phyloP scores from a whole-genome alignment of 23 tunicate species.

The Diplosoma virens region DNA sequence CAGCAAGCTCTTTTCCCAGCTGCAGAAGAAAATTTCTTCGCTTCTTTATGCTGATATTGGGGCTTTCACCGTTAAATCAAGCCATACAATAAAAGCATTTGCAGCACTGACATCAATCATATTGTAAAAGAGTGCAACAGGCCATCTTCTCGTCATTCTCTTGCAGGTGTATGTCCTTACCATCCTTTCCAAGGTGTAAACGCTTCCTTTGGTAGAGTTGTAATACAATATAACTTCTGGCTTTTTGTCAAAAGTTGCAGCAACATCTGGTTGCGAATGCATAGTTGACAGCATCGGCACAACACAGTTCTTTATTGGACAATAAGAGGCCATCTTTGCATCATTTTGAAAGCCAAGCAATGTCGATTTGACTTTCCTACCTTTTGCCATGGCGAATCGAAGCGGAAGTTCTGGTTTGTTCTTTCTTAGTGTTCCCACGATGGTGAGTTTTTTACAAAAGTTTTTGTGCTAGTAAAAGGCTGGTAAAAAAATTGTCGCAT shows the following conservation, averaged over 20 bases:
- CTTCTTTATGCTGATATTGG: not conserved
- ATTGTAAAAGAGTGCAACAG: slow-evolving; percentile 22
- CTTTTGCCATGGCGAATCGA: slow-evolving; percentile 6
- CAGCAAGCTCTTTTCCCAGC: slow-evolving; percentile 40
- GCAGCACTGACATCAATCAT: slow-evolving; percentile 25
- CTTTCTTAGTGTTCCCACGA: not conserved
- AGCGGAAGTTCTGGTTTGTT: slow-evolving; percentile 34
- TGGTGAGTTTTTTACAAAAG: slow-evolving; percentile 6
- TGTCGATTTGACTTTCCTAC: not conserved
- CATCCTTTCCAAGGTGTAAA: slow-evolving; percentile 17
- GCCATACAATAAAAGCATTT: slow-evolving; percentile 19
- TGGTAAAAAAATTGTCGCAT: slow-evolving; percentile 29
- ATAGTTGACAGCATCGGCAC: slow-evolving; percentile 13
- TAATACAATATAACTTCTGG: slow-evolving; percentile 30
- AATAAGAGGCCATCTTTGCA: slow-evolving; percentile 8
- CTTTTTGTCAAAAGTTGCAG: slow-evolving; percentile 2
- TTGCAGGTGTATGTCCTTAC: slow-evolving; percentile 35
- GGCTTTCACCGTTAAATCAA: too few species aligned
- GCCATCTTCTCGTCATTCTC: slow-evolving; percentile 30
- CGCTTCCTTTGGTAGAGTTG: slow-evolving; percentile 20
- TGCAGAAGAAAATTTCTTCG: slow-evolving; percentile 13
- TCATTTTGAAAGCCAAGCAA: slow-evolving; percentile 25
- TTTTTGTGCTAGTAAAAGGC: not conserved
- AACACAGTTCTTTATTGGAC: slow-evolving; percentile 8
- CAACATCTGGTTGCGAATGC: not conserved